Evolutionary conservation across 2,113 vertebrate genomes (phyloP).

Genomic region (Calidris pugnax): DNA sequence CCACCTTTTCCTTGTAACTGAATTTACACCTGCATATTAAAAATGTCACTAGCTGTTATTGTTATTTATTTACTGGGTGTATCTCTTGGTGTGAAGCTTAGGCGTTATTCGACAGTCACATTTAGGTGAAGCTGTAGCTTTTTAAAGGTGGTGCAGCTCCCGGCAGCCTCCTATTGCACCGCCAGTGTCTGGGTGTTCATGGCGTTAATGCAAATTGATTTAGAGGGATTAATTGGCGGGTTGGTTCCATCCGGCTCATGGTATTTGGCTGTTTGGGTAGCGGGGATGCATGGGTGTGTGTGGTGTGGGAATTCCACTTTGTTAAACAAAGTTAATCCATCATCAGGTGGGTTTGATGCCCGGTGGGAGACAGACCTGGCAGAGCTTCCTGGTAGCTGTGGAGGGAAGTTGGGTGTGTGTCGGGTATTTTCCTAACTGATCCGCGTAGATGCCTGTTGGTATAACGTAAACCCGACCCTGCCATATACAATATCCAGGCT

Average conservation of each 20-base stretch:
- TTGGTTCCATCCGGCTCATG: not conserved
- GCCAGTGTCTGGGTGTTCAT: not conserved
- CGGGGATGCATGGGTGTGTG: not conserved
- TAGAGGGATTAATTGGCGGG: not conserved
- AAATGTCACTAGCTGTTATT: not conserved
- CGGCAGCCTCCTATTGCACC: not conserved
- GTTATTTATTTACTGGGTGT: not conserved
- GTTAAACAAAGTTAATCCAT: not conserved
- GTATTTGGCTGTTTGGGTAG: not conserved
- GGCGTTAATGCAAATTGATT: not conserved
- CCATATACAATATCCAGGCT: accelerated
- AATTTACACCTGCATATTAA: not conserved
- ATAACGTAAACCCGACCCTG: not conserved
- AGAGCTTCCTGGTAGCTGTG: not conserved
- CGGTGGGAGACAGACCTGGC: not conserved
- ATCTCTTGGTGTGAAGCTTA: not conserved
- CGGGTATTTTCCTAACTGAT: not conserved
- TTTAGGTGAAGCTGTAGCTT: not conserved
- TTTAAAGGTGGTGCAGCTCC: not conserved
- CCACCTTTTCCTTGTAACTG: not conserved
- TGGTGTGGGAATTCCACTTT: not conserved
- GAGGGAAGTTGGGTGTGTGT: not conserved
- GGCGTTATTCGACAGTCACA: not conserved
- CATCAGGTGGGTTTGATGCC: not conserved
- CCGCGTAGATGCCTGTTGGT: accelerated